phyloP scores from a whole-genome alignment of 2,113 vertebrate species.

The Albula glossodonta region DNA sequence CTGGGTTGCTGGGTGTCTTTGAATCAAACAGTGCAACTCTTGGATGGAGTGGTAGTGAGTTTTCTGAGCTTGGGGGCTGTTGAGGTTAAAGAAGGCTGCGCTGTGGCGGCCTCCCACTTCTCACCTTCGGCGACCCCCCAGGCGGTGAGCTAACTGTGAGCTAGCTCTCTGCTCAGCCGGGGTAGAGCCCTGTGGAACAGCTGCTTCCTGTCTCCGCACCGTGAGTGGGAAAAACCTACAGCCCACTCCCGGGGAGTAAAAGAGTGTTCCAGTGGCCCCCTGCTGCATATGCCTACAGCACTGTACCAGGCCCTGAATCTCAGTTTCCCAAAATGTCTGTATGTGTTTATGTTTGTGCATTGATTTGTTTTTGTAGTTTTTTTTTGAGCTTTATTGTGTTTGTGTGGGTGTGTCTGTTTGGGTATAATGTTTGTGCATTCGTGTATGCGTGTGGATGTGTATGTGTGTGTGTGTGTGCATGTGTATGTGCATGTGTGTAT shows the following conservation, averaged over 20 bases:
- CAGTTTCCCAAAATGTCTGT: no score
- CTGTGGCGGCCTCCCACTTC: no score
- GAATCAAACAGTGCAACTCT: not conserved
- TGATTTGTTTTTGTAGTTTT: no score
- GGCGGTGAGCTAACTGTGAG: no score
- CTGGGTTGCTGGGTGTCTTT: not conserved
- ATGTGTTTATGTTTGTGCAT: no score
- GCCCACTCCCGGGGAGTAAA: not conserved
- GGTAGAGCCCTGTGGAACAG: not conserved
- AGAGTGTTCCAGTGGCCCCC: not conserved
- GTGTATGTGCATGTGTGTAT: constrained; percentile 18
- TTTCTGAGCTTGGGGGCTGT: not conserved
- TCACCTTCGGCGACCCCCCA: not conserved
- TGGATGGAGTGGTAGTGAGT: not conserved
- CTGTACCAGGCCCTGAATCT: not conserved
- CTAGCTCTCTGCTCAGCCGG: not conserved
- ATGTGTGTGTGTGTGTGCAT: constrained; percentile 17
- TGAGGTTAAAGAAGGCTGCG: not conserved
- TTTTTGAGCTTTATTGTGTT: no score
- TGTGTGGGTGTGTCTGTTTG: no score
- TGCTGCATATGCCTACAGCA: not conserved
- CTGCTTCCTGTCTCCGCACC: not conserved
- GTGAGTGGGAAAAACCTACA: not conserved
- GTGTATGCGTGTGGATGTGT: constrained; percentile 11
- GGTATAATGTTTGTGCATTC: no score